Evolutionary conservation across 1,140 invertebrate genomes (phyloP).

Genomic region (Cotesia vestalis): DNA sequence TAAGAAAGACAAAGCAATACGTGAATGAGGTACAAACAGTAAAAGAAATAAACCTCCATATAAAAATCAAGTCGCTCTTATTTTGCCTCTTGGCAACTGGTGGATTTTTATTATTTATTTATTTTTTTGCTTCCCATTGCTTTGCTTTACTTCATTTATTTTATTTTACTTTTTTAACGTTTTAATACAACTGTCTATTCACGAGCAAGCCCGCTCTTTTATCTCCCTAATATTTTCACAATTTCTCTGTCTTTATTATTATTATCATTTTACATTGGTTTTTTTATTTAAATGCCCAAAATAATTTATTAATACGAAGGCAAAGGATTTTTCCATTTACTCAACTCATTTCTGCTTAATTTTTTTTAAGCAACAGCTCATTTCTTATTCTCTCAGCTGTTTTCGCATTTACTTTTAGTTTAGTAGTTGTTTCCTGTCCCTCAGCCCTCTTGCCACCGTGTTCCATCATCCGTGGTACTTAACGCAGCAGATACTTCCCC

Average conservation of each 20-base stretch:
- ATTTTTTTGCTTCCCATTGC: too few relatives aligned
- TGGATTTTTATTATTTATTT: background rate
- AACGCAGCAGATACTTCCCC: conserved; percentile 5
- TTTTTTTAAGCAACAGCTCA: background rate
- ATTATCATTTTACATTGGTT: too few relatives aligned
- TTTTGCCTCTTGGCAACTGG: background rate
- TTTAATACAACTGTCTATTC: too few relatives aligned
- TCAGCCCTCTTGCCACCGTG: background rate
- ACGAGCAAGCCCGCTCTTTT: too few relatives aligned
- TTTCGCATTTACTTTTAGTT: conserved; percentile 2
- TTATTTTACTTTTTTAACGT: too few relatives aligned
- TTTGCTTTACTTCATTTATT: too few relatives aligned
- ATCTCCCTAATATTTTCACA: too few relatives aligned
- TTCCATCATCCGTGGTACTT: conserved; percentile 11
- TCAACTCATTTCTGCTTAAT: background rate
- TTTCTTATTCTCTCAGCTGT: conserved; percentile 13
- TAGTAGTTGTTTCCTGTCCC: background rate
- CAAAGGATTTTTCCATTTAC: background rate
- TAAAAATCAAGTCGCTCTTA: conserved; percentile 42
- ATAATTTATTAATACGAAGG: background rate
- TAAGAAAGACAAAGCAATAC: conserved; percentile 21
- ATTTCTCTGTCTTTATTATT: too few relatives aligned
- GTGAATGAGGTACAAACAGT: conserved; percentile 44
- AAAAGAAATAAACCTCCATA: conserved; percentile 51
- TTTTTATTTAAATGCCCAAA: too few relatives aligned